Conservation (phyloP, 2,797 vertebrate genomes). For the Oreortyx pictus region DNA sequence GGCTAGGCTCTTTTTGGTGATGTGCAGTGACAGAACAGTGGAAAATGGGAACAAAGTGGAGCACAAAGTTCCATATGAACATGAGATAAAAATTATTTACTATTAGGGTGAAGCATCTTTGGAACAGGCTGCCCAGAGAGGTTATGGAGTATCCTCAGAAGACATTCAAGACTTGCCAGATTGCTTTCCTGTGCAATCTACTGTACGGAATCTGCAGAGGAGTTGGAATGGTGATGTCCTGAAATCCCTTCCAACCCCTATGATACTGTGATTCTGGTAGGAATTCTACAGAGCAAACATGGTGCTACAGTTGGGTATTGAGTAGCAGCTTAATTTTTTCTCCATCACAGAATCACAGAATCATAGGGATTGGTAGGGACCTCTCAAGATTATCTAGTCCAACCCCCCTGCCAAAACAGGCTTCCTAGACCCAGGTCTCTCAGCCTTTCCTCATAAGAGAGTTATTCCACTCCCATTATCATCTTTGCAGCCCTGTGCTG, state of each 20-base stretch:
- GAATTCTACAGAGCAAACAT: background rate
- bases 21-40: background rate
- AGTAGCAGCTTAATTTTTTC: background rate
- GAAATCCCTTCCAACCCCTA: background rate
- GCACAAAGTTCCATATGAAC: background rate
- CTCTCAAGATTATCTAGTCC: too few relatives aligned
- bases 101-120: background rate
- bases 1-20: background rate
- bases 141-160: background rate
- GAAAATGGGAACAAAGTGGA: background rate
- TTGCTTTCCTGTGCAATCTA: background rate
- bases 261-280: background rate
- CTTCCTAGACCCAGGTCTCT: too few relatives aligned
- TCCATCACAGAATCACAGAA: background rate
- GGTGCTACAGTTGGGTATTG: background rate
- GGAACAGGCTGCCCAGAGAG: background rate
- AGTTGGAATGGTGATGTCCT: background rate
- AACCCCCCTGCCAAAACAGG: too few relatives aligned
- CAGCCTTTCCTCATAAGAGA: too few relatives aligned
- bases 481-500: too few relatives aligned
- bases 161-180: background rate
- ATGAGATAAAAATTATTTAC: background rate
- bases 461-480: too few relatives aligned
- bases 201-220: background rate
- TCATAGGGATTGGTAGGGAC: too few relatives aligned